Percentiles rank a stretch among this genome's conserved stretches.
Conservation (phyloP, 2,888 invertebrate species). For the Beris chalybata region DNA sequence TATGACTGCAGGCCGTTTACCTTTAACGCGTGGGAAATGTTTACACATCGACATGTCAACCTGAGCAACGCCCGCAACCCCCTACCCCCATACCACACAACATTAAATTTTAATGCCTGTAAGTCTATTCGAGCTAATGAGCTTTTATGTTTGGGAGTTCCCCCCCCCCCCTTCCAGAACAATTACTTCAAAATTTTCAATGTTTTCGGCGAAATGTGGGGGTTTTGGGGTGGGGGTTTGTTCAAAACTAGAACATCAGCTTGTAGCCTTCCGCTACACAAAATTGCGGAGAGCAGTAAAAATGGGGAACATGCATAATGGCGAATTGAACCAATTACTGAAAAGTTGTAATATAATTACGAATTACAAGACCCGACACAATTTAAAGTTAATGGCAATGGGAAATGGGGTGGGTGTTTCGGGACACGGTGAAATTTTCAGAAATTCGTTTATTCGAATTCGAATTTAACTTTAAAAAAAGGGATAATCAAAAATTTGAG, state of each 20-base stretch:
- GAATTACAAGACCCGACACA: slow-evolving; percentile 26
- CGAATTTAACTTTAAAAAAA: too few relatives aligned
- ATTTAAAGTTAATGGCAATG: slow-evolving; percentile 31
- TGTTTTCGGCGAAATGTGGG: too few relatives aligned
- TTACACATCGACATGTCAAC: slow-evolving; percentile 32
- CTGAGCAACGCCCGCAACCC: background rate
- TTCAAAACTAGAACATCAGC: too few relatives aligned
- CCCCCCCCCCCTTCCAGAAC: background rate
- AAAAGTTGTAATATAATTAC: slow-evolving; percentile 31
- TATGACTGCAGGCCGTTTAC: slow-evolving; percentile 20
- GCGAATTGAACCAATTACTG: slow-evolving; percentile 33
- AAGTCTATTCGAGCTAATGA: slow-evolving; percentile 30
- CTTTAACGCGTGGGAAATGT: slow-evolving; percentile 32
- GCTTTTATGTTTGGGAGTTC: slow-evolving; percentile 26
- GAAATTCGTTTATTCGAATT: too few relatives aligned
- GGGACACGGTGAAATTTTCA: too few relatives aligned
- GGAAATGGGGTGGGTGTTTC: background rate
- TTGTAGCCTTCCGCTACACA: too few relatives aligned
- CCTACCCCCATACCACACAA: background rate
- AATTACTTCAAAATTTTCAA: slow-evolving; percentile 16
- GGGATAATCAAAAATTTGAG: too few relatives aligned
- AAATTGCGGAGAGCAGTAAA: background rate
- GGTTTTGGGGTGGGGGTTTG: too few relatives aligned
- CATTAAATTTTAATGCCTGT: slow-evolving; percentile 29
- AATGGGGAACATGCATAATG: slow-evolving; percentile 23